Percentiles rank a stretch among this genome's conserved stretches.
These are phyloP conservation scores for Scaptomyza cyrtandrae DNA, from an alignment of 2,888 invertebrate genomes.

Conservation along the genomic window DNA sequence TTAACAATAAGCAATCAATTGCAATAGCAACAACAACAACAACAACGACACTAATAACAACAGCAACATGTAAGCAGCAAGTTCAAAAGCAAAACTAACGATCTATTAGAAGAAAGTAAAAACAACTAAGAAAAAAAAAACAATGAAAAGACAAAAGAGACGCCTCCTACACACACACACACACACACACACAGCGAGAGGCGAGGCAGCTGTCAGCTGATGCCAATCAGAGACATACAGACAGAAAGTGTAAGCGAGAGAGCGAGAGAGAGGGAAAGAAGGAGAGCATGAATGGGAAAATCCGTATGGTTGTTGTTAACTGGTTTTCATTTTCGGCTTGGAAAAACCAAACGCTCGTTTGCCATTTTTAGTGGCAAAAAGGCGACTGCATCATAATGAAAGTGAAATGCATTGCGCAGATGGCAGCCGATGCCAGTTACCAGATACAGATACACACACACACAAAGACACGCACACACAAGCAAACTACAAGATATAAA, in stretches of 20 bases:
- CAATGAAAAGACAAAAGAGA: constrained; percentile 58
- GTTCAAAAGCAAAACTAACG: constrained; percentile 78
- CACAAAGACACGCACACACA: neutral
- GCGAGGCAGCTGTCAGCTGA: constrained; percentile 73
- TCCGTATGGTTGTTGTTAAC: constrained; percentile 63
- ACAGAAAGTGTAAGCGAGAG: constrained; percentile 1
- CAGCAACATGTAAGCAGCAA: constrained; percentile 50
- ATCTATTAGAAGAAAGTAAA: constrained; percentile 80
- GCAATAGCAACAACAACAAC: constrained; percentile 37
- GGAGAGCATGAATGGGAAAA: constrained; percentile 54
- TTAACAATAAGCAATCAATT: constrained; percentile 79
- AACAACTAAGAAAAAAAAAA: constrained; percentile 63
- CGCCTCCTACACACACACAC: constrained; percentile 67
- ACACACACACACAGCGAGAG: constrained; percentile 54
- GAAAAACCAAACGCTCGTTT: constrained; percentile 74
- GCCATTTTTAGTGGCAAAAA: constrained; percentile 80
- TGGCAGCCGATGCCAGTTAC: constrained; percentile 74
- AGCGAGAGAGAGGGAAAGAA: constrained; percentile 11
- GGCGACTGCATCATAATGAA: constrained; percentile 82
- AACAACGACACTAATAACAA: constrained; percentile 3
- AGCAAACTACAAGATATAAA: constrained; percentile 8
- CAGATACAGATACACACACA: constrained; percentile 56
- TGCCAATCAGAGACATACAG: constrained; percentile 56
- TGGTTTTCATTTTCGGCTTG: constrained; percentile 78
- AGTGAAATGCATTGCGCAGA: constrained; percentile 82